A percentile compares a stretch with the other conserved stretches of the same genome.
phyloP scores from a whole-genome alignment of 2,113 vertebrate genomes.

The Chaetodon auriga region DNA sequence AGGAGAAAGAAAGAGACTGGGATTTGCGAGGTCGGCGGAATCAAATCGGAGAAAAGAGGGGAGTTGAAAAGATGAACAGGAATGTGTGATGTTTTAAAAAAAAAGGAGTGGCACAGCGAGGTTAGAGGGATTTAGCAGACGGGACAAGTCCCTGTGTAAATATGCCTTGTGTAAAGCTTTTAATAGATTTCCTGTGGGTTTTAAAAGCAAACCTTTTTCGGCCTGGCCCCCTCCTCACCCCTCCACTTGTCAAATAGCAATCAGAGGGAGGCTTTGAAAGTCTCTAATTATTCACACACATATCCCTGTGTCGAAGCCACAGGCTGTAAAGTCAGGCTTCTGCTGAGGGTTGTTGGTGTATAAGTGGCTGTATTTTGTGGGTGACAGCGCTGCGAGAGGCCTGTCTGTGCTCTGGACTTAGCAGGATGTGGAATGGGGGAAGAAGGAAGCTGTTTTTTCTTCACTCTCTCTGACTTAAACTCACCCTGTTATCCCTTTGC shows the following conservation, averaged over 20 bases:
- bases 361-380: slow-evolving; percentile 53
- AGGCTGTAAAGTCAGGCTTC: slow-evolving; percentile 34
- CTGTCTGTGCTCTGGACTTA: slow-evolving; percentile 23
- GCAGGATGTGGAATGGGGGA: slow-evolving; percentile 3
- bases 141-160: slow-evolving; percentile 66
- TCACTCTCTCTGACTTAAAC: neutral
- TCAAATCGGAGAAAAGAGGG: slow-evolving; percentile 15
- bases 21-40: slow-evolving; percentile 8
- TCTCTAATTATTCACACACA: slow-evolving; percentile 59
- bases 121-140: slow-evolving; percentile 54
- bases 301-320: slow-evolving; percentile 34
- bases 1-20: neutral
- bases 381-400: slow-evolving; percentile 16
- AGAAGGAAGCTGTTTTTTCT: neutral
- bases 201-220: slow-evolving; percentile 61
- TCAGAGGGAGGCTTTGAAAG: slow-evolving; percentile 51
- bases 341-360: slow-evolving; percentile 10
- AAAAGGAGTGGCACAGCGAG: slow-evolving; percentile 12
- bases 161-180: slow-evolving; percentile 72
- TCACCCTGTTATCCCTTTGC: slow-evolving; percentile 3
- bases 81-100: slow-evolving; percentile 21
- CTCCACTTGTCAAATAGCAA: slow-evolving; percentile 55
- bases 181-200: slow-evolving; percentile 76
- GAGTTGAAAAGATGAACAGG: slow-evolving; percentile 23
- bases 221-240: slow-evolving; percentile 1